These are phyloP conservation scores for Tetranychus cinnabarinus DNA, from an alignment of 1,140 invertebrate species.

Conservation along the genomic window DNA sequence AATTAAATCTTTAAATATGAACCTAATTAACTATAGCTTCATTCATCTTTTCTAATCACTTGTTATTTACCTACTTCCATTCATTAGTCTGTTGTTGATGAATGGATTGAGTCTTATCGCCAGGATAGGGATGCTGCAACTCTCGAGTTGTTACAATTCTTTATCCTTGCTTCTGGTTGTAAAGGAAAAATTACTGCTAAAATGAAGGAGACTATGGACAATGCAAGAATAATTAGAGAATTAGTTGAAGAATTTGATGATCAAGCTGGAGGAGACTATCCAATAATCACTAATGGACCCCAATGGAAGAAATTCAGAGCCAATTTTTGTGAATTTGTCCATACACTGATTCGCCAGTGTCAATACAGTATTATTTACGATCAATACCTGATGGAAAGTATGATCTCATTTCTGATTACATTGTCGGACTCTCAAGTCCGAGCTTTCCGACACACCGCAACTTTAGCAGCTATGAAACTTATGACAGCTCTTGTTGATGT, in stretches of 20 bases:
- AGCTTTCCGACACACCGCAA: slow-evolving; percentile 94
- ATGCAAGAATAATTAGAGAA: slow-evolving; percentile 83
- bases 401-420: slow-evolving; percentile 87
- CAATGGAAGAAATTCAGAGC: slow-evolving; percentile 89
- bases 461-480: slow-evolving; percentile 95
- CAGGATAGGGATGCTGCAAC: slow-evolving; percentile 57
- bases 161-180: slow-evolving; percentile 90
- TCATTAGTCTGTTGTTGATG: slow-evolving; percentile 69
- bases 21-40: too few species aligned
- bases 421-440: slow-evolving; percentile 88
- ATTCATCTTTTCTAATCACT: too few species aligned
- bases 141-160: slow-evolving; percentile 89
- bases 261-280: slow-evolving; percentile 92
- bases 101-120: slow-evolving; percentile 97
- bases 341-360: slow-evolving; percentile 84
- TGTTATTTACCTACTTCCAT: neutral
- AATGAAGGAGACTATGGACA: slow-evolving; percentile 76
- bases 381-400: slow-evolving; percentile 95
- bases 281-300: slow-evolving; percentile 84
- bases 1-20: too few species aligned
- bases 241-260: slow-evolving; percentile 99
- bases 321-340: slow-evolving; percentile 94
- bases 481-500: slow-evolving; percentile 98
- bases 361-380: slow-evolving; percentile 99
- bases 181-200: slow-evolving; percentile 79